Evolutionary conservation across 2,113 vertebrate genomes (phyloP).

Genomic region (Epinephelus lanceolatus): DNA sequence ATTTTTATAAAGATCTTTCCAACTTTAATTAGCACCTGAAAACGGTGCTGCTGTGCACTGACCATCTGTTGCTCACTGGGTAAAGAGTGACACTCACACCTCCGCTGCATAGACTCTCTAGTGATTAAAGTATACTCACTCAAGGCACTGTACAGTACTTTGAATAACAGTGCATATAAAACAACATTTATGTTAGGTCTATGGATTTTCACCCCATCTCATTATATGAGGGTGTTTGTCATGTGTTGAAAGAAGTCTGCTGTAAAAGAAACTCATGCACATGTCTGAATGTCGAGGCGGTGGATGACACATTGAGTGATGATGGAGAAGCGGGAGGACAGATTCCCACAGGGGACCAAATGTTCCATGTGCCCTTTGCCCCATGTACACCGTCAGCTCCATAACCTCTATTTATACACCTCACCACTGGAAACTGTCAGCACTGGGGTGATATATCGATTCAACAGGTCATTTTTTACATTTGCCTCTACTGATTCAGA

Average conservation of each 20-base stretch:
- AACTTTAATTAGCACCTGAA: conserved; percentile 61
- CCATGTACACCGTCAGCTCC: conserved; percentile 35
- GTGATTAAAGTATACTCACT: conserved; percentile 4
- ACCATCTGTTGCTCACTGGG: conserved; percentile 48
- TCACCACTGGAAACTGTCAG: conserved; percentile 46
- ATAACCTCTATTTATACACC: conserved; percentile 67
- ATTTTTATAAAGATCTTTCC: conserved; percentile 27
- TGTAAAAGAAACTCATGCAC: conserved; percentile 4
- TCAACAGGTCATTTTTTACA: conserved; percentile 43
- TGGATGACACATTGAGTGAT: conserved; percentile 72
- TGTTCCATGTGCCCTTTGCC: conserved; percentile 50
- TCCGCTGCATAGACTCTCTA: background rate
- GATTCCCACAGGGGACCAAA: conserved; percentile 61
- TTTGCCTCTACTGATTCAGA: conserved; percentile 19
- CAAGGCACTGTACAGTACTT: background rate
- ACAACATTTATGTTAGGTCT: background rate
- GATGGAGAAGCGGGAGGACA: conserved; percentile 47
- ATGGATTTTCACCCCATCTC: background rate
- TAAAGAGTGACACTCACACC: conserved; percentile 13
- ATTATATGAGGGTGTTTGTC: conserved; percentile 8
- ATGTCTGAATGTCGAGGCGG: conserved; percentile 40
- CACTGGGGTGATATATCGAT: conserved; percentile 38
- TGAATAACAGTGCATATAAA: background rate
- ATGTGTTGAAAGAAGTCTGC: background rate
- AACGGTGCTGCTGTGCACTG: conserved; percentile 21